These are phyloP conservation scores for Hemistola chrysoprasaria DNA, from an alignment of 2,888 invertebrate genomes.

Conservation along the genomic window DNA sequence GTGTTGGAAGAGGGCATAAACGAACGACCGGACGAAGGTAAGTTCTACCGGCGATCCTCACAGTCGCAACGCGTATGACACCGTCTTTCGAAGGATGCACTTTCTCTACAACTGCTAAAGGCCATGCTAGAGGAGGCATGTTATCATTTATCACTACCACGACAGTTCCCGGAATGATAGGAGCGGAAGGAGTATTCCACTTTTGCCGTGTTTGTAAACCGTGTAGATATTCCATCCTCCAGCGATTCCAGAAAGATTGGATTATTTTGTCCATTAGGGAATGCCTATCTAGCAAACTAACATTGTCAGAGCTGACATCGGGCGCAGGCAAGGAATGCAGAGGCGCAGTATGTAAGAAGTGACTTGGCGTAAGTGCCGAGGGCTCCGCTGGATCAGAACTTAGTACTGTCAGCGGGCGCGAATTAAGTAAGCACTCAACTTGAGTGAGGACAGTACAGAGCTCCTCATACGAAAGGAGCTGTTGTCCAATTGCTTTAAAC, in stretches of 20 bases:
- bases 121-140: constrained; percentile 2
- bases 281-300: not conserved
- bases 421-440: too few species aligned
- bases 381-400: too few species aligned
- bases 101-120: constrained; percentile 2
- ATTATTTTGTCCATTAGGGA: not conserved
- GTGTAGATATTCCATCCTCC: not conserved
- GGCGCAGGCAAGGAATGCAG: too few species aligned
- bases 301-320: not conserved
- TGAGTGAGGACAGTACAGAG: too few species aligned
- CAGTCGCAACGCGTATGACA: not conserved
- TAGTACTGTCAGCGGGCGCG: too few species aligned
- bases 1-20: constrained; percentile 2
- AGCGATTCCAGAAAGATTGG: constrained; percentile 2
- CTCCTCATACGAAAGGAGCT: too few species aligned
- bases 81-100: constrained; percentile 2
- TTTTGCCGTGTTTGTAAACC: not conserved
- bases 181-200: not conserved
- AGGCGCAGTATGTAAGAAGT: too few species aligned
- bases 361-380: too few species aligned
- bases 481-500: too few species aligned
- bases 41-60: not conserved
- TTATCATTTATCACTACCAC: constrained; percentile 1
- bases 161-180: not conserved
- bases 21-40: constrained; percentile 1